A percentile compares a stretch with the other conserved stretches of the same genome.
Evolutionary conservation across 2,888 invertebrate species (phyloP).

Genomic region (Caradrina kadenii): DNA sequence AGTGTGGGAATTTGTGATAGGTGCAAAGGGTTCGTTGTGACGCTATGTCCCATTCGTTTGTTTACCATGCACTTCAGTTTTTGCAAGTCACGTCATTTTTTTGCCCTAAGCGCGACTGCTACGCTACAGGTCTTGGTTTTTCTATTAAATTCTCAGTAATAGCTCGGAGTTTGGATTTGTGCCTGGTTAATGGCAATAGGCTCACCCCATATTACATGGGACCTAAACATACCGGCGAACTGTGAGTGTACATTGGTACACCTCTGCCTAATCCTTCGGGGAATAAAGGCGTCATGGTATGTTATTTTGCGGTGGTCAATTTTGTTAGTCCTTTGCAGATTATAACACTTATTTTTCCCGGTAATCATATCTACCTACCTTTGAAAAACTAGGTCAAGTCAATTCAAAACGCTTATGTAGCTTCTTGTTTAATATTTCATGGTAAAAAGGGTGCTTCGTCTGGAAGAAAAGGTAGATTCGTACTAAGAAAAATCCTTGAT

Average conservation of each 20-base stretch:
- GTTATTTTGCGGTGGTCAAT: constrained; percentile 17
- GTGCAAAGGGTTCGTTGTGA: constrained; percentile 82
- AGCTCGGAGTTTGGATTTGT: too few species aligned
- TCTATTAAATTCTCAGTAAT: too few species aligned
- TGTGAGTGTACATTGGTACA: too few species aligned
- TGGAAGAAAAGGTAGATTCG: background rate
- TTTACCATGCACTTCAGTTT: constrained; percentile 64
- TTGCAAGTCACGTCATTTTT: constrained; percentile 37
- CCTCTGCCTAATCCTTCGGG: too few species aligned
- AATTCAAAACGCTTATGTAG: background rate
- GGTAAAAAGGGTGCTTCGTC: background rate
- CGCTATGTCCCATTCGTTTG: constrained; percentile 63
- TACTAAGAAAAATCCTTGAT: constrained; percentile 31
- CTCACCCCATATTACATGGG: too few species aligned
- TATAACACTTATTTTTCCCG: too few species aligned
- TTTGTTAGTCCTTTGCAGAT: constrained; percentile 3
- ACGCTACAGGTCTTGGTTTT: too few species aligned
- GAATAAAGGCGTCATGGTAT: too few species aligned
- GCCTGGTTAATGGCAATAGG: too few species aligned
- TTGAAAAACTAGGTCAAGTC: constrained; percentile 9
- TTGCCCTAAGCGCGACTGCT: too few species aligned
- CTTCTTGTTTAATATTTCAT: background rate
- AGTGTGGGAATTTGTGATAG: constrained; percentile 87
- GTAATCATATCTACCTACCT: background rate
- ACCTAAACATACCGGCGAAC: too few species aligned